phyloP scores from a whole-genome alignment of 2,888 invertebrate genomes.

The Lasioglossum malachurum region DNA sequence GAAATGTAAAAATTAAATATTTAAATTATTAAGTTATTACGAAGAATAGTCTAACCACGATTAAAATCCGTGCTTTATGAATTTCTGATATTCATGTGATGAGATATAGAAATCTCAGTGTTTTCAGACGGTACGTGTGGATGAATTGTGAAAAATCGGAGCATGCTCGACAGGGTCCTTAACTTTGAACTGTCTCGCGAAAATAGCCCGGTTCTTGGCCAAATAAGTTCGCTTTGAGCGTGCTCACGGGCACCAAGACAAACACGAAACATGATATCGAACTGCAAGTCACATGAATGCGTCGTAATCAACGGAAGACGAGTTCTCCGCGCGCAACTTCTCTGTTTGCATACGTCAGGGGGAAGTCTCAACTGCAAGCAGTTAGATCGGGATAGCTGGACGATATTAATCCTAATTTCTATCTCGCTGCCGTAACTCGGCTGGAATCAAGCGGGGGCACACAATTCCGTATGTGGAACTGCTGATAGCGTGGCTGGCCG shows the following conservation, averaged over 20 bases:
- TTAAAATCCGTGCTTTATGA: too few relatives aligned
- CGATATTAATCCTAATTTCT: constrained; percentile 69
- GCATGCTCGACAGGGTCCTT: neutral
- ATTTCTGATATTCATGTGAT: neutral
- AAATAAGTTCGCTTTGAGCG: constrained; percentile 50
- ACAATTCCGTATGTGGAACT: constrained; percentile 53
- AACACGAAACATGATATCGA: constrained; percentile 63
- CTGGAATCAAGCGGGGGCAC: constrained; percentile 45
- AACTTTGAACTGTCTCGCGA: neutral
- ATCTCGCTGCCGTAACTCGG: constrained; percentile 51
- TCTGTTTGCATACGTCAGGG: constrained; percentile 74
- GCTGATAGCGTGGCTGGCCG: constrained; percentile 39
- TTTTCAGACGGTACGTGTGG: neutral
- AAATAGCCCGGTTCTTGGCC: constrained; percentile 25
- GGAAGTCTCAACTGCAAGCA: constrained; percentile 72
- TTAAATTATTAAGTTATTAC: neutral
- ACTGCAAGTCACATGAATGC: constrained; percentile 69
- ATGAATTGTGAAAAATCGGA: neutral
- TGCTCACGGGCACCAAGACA: constrained; percentile 55
- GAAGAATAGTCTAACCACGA: neutral
- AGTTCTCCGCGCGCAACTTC: constrained; percentile 62
- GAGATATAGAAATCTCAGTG: neutral
- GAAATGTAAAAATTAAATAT: neutral
- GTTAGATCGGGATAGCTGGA: constrained; percentile 65
- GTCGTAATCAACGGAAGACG: constrained; percentile 74